Conservation (phyloP, 2,888 invertebrate genomes). For the Amblyjoppa fuscipennis region DNA sequence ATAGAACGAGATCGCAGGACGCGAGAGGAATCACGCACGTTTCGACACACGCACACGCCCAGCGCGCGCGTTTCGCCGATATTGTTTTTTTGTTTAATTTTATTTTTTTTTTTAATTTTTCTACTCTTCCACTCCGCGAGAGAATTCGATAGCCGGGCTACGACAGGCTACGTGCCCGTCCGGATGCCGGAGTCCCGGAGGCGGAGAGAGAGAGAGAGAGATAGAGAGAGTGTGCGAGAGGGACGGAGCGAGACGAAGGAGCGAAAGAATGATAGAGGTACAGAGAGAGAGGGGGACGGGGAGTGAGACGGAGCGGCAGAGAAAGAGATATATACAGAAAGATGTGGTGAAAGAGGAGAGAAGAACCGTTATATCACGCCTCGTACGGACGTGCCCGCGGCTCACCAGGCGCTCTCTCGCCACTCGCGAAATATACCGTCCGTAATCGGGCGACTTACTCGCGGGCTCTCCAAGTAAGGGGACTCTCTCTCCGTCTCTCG, state of each 20-base stretch:
- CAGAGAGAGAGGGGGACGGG: background rate
- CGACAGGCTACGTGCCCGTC: constrained; percentile 71
- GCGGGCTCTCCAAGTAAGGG: constrained; percentile 63
- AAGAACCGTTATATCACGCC: constrained; percentile 79
- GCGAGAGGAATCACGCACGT: constrained; percentile 56
- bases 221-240: background rate
- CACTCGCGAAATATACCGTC: constrained; percentile 63
- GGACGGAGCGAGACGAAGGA: constrained; percentile 6
- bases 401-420: constrained; percentile 48
- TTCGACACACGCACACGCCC: constrained; percentile 70
- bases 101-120: constrained; percentile 27
- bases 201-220: constrained; percentile 6
- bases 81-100: background rate
- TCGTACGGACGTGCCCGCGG: constrained; percentile 57
- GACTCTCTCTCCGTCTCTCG: constrained; percentile 45
- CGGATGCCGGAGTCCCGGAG: constrained; percentile 69
- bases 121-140: constrained; percentile 60
- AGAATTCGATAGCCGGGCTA: constrained; percentile 72
- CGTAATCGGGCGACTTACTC: constrained; percentile 64
- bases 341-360: constrained; percentile 65
- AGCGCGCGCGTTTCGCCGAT: constrained; percentile 61
- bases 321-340: constrained; percentile 53
- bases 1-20: background rate
- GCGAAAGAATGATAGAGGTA: background rate
- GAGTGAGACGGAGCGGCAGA: constrained; percentile 39